Conservation (phyloP, 2,797 vertebrate genomes). For the Enteromius viviparus region DNA sequence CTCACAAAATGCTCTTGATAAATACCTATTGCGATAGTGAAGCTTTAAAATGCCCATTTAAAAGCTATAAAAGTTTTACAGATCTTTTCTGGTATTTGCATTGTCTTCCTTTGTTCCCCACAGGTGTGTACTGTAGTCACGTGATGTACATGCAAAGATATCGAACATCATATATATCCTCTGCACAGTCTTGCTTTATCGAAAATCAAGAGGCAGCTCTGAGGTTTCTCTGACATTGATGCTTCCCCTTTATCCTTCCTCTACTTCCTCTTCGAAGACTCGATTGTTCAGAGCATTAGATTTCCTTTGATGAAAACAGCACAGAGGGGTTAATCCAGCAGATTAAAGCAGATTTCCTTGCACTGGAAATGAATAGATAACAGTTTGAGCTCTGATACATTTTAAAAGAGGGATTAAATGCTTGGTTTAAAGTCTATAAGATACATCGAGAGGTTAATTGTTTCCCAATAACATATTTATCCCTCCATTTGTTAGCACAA, state of each 20-base stretch:
- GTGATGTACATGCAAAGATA: not conserved
- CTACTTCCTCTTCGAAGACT: constrained; percentile 26
- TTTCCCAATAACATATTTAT: constrained; percentile 46
- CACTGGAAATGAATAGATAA: constrained; percentile 64
- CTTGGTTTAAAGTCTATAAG: constrained; percentile 47
- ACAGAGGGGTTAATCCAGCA: constrained; percentile 72
- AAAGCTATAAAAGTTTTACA: not conserved
- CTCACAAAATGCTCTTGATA: not conserved
- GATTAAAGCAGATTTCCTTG: constrained; percentile 76
- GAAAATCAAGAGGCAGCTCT: not conserved
- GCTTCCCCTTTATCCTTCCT: constrained; percentile 9
- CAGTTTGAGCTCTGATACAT: constrained; percentile 53
- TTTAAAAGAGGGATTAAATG: constrained; percentile 55
- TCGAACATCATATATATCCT: not conserved
- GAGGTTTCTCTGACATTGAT: not conserved
- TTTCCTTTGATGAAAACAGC: constrained; percentile 64
- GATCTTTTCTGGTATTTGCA: not conserved
- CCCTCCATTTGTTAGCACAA: constrained; percentile 42
- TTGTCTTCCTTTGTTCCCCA: not conserved
- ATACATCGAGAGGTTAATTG: constrained; percentile 56
- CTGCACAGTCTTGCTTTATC: not conserved
- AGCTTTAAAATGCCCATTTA: not conserved
- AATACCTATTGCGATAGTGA: no score
- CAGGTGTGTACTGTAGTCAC: not conserved
- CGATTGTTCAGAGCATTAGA: constrained; percentile 29